A percentile compares a stretch with the other conserved stretches of the same genome.
Evolutionary conservation across 53 echinoderm and acorn worm genomes (phyloP).

Genomic region (Holothuria scabra): DNA sequence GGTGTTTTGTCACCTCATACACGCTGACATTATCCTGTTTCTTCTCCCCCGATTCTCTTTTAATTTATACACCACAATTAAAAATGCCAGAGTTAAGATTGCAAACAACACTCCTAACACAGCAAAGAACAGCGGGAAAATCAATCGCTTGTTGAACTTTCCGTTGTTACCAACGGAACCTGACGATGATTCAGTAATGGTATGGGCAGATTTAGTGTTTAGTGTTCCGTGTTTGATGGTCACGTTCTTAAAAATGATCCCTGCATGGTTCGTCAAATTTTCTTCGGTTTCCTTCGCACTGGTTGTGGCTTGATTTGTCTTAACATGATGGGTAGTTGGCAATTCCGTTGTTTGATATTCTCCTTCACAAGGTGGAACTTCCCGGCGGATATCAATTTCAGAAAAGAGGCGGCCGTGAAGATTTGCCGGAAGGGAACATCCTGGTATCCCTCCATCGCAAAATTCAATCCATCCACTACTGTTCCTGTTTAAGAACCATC

Average conservation of each 20-base stretch:
- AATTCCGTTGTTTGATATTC: no score
- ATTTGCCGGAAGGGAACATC: background rate
- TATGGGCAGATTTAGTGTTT: background rate
- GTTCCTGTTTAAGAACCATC: background rate
- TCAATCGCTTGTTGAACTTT: background rate
- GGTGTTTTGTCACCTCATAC: no score
- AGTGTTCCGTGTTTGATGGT: no score
- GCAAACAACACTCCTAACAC: background rate
- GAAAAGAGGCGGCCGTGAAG: background rate
- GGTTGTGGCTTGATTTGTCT: no score
- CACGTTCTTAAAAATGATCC: background rate
- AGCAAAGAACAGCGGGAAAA: background rate
- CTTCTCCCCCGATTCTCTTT: no score
- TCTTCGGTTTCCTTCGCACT: no score
- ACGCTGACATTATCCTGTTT: no score
- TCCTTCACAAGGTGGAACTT: no score
- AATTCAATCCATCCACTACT: background rate
- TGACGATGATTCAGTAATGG: background rate
- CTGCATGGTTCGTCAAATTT: no score
- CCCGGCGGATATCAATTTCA: background rate
- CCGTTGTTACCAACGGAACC: background rate
- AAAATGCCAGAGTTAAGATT: background rate
- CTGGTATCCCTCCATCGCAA: slow-evolving; percentile 5
- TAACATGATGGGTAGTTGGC: no score
- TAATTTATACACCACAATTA: background rate